Percentiles rank a stretch among this genome's conserved stretches.
Evolutionary conservation across 2,888 invertebrate species (phyloP).

Genomic region (Alviniconcha strummeri): DNA sequence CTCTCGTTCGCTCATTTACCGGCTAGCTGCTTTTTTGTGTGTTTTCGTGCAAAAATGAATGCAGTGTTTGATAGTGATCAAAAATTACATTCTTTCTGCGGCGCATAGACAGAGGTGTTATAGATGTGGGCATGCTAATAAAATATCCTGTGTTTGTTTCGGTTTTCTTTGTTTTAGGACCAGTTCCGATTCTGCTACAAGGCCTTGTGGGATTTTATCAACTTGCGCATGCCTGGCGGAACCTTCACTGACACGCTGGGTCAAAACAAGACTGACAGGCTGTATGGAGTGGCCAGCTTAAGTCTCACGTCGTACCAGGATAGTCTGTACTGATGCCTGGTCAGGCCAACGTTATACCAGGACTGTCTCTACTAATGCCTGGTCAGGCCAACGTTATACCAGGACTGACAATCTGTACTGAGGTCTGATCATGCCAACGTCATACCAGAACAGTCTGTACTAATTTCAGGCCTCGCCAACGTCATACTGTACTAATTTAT

Average conservation of each 20-base stretch:
- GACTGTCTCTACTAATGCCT: background rate
- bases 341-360: slow-evolving; percentile 42
- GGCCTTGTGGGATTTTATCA: slow-evolving; percentile 66
- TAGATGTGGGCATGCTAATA: too few species aligned
- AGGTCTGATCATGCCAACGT: too few species aligned
- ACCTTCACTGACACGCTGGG: slow-evolving; percentile 58
- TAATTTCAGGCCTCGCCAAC: too few species aligned
- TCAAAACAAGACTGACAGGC: slow-evolving; percentile 48
- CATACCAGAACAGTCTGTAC: too few species aligned
- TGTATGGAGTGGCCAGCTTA: slow-evolving; percentile 54
- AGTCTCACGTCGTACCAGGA: slow-evolving; percentile 51
- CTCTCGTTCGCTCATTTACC: background rate
- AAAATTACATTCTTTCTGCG: background rate
- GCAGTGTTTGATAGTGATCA: background rate
- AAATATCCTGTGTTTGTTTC: background rate
- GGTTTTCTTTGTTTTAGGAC: slow-evolving; percentile 55
- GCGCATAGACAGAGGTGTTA: too few species aligned
- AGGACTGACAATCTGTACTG: too few species aligned
- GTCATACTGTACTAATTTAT: too few species aligned
- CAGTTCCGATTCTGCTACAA: slow-evolving; percentile 72
- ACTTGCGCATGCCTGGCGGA: slow-evolving; percentile 60
- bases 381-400: background rate
- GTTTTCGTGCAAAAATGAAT: too few species aligned
- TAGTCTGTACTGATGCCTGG: background rate
- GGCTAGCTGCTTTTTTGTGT: too few species aligned